Evolutionary conservation across 2,113 vertebrate species (phyloP).

Genomic region (Thomomys bottae): DNA sequence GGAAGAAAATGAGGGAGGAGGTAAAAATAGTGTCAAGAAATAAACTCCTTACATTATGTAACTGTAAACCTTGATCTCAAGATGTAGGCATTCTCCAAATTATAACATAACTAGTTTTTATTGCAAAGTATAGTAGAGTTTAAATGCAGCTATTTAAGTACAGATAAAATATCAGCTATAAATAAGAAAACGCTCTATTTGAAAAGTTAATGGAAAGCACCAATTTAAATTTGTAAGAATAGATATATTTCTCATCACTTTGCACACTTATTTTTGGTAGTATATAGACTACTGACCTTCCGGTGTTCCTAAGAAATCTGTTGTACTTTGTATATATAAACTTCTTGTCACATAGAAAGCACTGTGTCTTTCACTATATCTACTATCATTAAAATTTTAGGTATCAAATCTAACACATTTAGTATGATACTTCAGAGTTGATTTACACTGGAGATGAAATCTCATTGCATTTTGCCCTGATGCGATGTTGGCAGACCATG

Average conservation of each 20-base stretch:
- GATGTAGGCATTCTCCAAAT: background rate
- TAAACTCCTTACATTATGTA: no score
- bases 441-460: background rate
- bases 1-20: no score
- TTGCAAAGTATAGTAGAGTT: background rate
- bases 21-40: no score
- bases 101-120: constrained; percentile 1
- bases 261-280: background rate
- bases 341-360: background rate
- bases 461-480: background rate
- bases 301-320: background rate
- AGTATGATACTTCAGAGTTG: background rate
- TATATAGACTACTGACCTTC: background rate
- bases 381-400: background rate
- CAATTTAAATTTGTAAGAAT: background rate
- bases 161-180: background rate
- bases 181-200: background rate
- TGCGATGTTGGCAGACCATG: background rate
- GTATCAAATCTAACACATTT: background rate
- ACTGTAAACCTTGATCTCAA: background rate
- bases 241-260: background rate
- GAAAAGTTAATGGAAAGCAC: background rate
- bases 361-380: background rate
- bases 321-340: background rate
- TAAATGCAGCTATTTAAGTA: background rate